phyloP scores from a whole-genome alignment of 2,888 invertebrate genomes.

The Caenorhabditis sulstoni region DNA sequence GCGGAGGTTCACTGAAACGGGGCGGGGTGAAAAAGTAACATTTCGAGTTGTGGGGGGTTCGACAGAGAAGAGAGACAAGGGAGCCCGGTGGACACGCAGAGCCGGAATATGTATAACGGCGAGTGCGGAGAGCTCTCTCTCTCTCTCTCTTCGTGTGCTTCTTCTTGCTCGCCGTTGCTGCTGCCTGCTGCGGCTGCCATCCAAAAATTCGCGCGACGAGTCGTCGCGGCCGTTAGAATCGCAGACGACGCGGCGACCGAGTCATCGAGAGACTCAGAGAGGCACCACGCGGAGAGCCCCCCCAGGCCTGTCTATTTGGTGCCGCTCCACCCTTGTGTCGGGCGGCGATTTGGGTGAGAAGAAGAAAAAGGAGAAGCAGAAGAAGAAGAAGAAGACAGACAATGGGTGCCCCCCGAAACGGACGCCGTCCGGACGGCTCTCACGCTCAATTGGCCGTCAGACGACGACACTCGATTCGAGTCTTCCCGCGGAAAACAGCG shows the following conservation, averaged over 20 bases:
- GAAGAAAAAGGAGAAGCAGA: background rate
- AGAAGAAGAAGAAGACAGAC: background rate
- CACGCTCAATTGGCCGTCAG: slow-evolving; percentile 34
- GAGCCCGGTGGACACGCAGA: slow-evolving; percentile 29
- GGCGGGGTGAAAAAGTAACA: slow-evolving; percentile 9
- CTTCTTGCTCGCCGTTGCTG: slow-evolving; percentile 5
- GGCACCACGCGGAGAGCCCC: background rate
- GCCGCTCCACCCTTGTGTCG: slow-evolving; percentile 16
- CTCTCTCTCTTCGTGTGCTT: slow-evolving; percentile 10
- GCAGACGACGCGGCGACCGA: slow-evolving; percentile 16
- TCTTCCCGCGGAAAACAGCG: slow-evolving; percentile 3
- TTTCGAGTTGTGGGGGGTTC: slow-evolving; percentile 5
- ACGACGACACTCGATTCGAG: slow-evolving; percentile 9
- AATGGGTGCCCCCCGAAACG: slow-evolving; percentile 7
- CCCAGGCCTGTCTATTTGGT: slow-evolving; percentile 4
- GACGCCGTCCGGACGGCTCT: slow-evolving; percentile 20
- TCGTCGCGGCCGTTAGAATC: slow-evolving; percentile 31
- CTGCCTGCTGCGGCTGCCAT: slow-evolving; percentile 6
- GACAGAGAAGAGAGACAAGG: background rate
- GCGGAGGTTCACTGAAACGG: background rate
- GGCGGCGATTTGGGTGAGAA: slow-evolving; percentile 12
- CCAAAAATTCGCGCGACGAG: slow-evolving; percentile 25
- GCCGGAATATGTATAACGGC: slow-evolving; percentile 29
- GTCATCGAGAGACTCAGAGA: slow-evolving; percentile 14
- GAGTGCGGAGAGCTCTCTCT: slow-evolving; percentile 19